phyloP scores from a whole-genome alignment of 2,113 vertebrate species.

The Oryzias celebensis region DNA sequence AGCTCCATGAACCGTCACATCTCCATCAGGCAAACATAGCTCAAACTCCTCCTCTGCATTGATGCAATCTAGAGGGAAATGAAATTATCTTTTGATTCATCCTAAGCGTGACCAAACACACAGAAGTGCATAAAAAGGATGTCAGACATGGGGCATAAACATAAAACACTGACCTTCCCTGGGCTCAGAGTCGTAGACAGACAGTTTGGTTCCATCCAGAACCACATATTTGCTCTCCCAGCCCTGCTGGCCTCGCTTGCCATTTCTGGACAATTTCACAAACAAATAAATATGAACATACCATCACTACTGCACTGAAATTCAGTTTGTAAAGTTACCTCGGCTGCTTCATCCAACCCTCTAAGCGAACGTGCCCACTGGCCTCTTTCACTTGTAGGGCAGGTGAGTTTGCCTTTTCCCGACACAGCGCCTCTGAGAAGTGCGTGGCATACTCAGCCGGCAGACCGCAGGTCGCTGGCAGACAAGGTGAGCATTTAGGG shows the following conservation, averaged over 20 bases:
- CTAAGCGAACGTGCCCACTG: constrained; percentile 86
- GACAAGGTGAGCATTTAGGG: constrained; percentile 96
- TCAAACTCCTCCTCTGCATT: constrained; percentile 95
- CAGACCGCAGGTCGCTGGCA: constrained; percentile 95
- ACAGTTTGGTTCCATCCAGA: constrained; percentile 94
- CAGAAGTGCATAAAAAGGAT: neutral
- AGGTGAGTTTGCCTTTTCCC: constrained; percentile 93
- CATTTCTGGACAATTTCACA: constrained; percentile 80
- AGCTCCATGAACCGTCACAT: constrained; percentile 95
- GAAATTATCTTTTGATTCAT: too few relatives aligned
- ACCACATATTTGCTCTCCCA: constrained; percentile 98
- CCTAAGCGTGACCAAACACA: neutral
- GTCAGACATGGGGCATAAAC: neutral
- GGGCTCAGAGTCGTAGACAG: constrained; percentile 90
- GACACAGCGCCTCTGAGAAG: constrained; percentile 93
- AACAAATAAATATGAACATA: too few relatives aligned
- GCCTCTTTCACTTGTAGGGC: constrained; percentile 92
- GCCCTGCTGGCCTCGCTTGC: constrained; percentile 93
- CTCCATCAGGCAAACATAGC: constrained; percentile 94
- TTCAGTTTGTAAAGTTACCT: constrained; percentile 74
- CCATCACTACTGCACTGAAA: too few relatives aligned
- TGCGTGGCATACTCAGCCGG: constrained; percentile 91
- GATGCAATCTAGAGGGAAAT: constrained; percentile 77
- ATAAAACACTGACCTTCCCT: constrained; percentile 87
- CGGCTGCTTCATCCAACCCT: constrained; percentile 99